Evolutionary conservation across 2,888 invertebrate genomes (phyloP).

Genomic region (Campoletis raptor): DNA sequence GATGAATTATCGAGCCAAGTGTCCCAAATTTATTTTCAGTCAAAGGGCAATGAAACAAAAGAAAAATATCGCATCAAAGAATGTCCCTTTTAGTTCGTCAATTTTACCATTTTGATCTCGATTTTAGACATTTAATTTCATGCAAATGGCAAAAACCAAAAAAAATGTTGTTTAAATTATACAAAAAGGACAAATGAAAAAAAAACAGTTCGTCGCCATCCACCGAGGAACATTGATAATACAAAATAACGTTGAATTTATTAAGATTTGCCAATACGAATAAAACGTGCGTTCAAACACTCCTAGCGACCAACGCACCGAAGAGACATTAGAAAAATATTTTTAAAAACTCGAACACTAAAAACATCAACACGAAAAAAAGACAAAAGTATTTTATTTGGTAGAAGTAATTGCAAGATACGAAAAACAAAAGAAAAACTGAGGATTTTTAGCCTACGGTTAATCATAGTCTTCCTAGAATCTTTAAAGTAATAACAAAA

Average conservation of each 20-base stretch:
- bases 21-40: background rate
- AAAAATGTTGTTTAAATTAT: background rate
- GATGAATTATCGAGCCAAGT: slow-evolving; percentile 6
- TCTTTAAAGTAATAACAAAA: slow-evolving; percentile 71
- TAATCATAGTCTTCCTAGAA: slow-evolving; percentile 85
- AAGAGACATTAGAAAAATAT: slow-evolving; percentile 30
- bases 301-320: slow-evolving; percentile 30
- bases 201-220: slow-evolving; percentile 3
- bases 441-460: slow-evolving; percentile 82
- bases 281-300: slow-evolving; percentile 11
- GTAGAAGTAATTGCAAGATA: slow-evolving; percentile 70
- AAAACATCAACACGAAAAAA: slow-evolving; percentile 51
- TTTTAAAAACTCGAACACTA: slow-evolving; percentile 21
- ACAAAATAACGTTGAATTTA: slow-evolving; percentile 29
- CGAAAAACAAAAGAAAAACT: slow-evolving; percentile 66
- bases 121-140: slow-evolving; percentile 15
- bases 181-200: background rate
- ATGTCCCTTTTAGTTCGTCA: background rate
- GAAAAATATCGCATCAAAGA: background rate
- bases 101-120: background rate
- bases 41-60: background rate
- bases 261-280: slow-evolving; percentile 53
- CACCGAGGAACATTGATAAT: slow-evolving; percentile 10
- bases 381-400: slow-evolving; percentile 65
- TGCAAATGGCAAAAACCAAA: slow-evolving; percentile 33